Conservation (phyloP, 1,140 invertebrate genomes). For the Zaprionus vittiger region DNA sequence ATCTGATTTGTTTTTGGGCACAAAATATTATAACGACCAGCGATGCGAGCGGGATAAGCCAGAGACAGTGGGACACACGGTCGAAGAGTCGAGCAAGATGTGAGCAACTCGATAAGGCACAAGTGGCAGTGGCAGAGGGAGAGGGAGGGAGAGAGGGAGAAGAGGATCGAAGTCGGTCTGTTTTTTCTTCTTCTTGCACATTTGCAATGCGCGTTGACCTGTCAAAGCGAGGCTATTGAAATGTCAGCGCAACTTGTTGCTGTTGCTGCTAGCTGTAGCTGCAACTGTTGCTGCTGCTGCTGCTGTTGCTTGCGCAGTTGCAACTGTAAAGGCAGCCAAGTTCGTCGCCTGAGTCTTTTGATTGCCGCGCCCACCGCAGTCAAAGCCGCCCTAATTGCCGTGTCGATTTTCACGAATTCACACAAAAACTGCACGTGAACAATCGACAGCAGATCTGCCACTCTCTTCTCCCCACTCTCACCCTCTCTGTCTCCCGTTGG, state of each 20-base stretch:
- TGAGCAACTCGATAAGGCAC: background rate
- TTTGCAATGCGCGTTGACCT: slow-evolving; percentile 80
- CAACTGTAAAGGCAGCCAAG: slow-evolving; percentile 56
- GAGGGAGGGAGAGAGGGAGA: background rate
- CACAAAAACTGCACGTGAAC: slow-evolving; percentile 63
- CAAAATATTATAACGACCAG: slow-evolving; percentile 84
- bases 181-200: slow-evolving; percentile 1
- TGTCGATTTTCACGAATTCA: slow-evolving; percentile 82
- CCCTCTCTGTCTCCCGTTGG: background rate
- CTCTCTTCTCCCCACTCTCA: slow-evolving; percentile 5
- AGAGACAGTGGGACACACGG: background rate
- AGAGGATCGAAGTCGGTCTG: slow-evolving; percentile 14
- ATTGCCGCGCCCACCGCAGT: slow-evolving; percentile 48
- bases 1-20: slow-evolving; percentile 82
- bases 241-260: slow-evolving; percentile 70
- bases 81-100: background rate
- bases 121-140: background rate
- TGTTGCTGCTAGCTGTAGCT: slow-evolving; percentile 8
- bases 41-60: slow-evolving; percentile 58
- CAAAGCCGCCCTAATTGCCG: slow-evolving; percentile 72
- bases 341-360: slow-evolving; percentile 83
- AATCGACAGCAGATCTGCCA: slow-evolving; percentile 35
- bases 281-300: background rate
- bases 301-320: background rate
- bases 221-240: slow-evolving; percentile 84